These are phyloP conservation scores for Periophthalmus magnuspinnatus DNA, from an alignment of 2,797 vertebrate species.

Conservation along the genomic window DNA sequence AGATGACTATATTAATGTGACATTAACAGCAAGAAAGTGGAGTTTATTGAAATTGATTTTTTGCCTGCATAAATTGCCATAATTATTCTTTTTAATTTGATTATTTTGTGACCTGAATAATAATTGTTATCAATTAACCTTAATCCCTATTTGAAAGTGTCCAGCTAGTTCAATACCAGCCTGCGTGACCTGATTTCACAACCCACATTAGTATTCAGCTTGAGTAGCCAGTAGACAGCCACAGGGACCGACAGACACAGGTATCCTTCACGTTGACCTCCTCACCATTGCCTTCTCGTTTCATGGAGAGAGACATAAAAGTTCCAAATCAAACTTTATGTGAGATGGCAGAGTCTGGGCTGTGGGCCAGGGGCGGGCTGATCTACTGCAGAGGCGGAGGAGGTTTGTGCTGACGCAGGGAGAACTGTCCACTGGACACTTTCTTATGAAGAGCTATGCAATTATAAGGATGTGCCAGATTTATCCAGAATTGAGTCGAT, in stretches of 20 bases:
- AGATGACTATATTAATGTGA: too few species aligned
- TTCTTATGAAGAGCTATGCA: neutral
- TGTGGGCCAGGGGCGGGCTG: slow-evolving; percentile 9
- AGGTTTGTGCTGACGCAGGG: slow-evolving; percentile 21
- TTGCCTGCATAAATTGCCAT: too few species aligned
- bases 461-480: neutral
- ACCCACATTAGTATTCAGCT: slow-evolving; percentile 17
- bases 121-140: neutral
- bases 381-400: slow-evolving; percentile 33
- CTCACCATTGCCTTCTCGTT: slow-evolving; percentile 17
- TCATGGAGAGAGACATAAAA: slow-evolving; percentile 4
- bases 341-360: slow-evolving; percentile 16
- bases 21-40: too few species aligned
- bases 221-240: slow-evolving; percentile 19
- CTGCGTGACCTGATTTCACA: slow-evolving; percentile 13
- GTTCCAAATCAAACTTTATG: slow-evolving; percentile 1
- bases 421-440: slow-evolving; percentile 15
- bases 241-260: slow-evolving; percentile 16
- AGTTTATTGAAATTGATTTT: too few species aligned
- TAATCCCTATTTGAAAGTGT: slow-evolving; percentile 1
- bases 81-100: neutral
- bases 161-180: neutral
- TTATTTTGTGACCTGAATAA: neutral
- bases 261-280: slow-evolving; percentile 14
- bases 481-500: too few species aligned